Percentiles rank a stretch among this genome's conserved stretches.
These are phyloP conservation scores for Chaetodon trifasciatus DNA, from an alignment of 2,797 vertebrate genomes.

Conservation along the genomic window DNA sequence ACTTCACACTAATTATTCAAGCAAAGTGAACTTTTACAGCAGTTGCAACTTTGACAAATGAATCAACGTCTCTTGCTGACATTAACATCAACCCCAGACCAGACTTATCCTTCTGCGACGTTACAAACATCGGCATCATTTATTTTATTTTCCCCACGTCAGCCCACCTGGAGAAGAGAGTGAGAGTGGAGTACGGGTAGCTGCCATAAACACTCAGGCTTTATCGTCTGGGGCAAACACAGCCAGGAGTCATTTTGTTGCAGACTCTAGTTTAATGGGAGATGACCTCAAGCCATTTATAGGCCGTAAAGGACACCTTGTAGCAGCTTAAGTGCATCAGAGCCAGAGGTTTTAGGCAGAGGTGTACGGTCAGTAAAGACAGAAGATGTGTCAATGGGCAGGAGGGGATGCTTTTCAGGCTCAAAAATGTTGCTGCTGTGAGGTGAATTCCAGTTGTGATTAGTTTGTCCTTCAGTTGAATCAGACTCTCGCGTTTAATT, in stretches of 20 bases:
- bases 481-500: not conserved
- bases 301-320: conserved; percentile 75
- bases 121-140: conserved; percentile 39
- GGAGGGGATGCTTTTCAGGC: not conserved
- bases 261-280: conserved; percentile 76
- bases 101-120: not conserved
- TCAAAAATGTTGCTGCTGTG: not conserved
- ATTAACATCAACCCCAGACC: conserved; percentile 19
- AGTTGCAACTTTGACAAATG: conserved; percentile 13
- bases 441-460: conserved; percentile 14
- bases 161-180: conserved; percentile 63
- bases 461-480: conserved; percentile 7
- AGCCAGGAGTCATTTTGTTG: conserved; percentile 72
- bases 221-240: conserved; percentile 65
- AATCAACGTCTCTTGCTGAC: conserved; percentile 1
- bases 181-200: conserved; percentile 56
- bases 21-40: conserved; percentile 7
- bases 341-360: conserved; percentile 54
- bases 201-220: conserved; percentile 73
- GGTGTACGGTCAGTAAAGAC: conserved; percentile 58
- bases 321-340: conserved; percentile 67
- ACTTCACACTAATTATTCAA: not conserved
- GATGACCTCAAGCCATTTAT: conserved; percentile 82
- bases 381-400: not conserved
- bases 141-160: conserved; percentile 44